A percentile compares a stretch with the other conserved stretches of the same genome.
Conservation (phyloP, 2,797 vertebrate species). For the Aphelocoma californica region DNA sequence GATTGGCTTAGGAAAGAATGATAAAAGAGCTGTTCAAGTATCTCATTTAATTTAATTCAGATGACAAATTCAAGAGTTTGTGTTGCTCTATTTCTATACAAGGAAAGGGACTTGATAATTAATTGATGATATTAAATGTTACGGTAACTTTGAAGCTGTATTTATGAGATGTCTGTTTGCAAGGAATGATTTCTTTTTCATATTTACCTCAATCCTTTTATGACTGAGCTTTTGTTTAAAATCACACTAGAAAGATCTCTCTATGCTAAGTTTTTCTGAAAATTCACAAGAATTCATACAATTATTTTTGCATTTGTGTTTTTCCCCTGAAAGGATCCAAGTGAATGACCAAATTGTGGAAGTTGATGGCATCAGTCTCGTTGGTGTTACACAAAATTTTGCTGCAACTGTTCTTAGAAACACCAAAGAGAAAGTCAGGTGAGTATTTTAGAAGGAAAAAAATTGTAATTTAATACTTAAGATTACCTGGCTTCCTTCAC, state of each 20-base stretch:
- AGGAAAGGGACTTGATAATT: not conserved
- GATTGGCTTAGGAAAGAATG: constrained; percentile 30
- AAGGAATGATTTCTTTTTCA: not conserved
- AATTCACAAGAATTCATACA: not conserved
- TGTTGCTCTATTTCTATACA: not conserved
- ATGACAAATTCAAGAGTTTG: not conserved
- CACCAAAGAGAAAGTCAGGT: constrained; percentile 96
- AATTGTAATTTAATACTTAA: not conserved
- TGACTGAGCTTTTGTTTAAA: not conserved
- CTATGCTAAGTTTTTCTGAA: not conserved
- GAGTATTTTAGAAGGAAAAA: constrained; percentile 47
- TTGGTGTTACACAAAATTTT: constrained; percentile 97
- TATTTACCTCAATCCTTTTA: not conserved
- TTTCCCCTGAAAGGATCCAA: constrained; percentile 83
- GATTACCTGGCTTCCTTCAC: not conserved
- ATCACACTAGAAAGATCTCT: not conserved
- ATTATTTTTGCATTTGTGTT: not conserved
- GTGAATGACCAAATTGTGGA: constrained; percentile 99
- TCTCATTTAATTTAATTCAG: constrained; percentile 18
- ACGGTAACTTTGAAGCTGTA: not conserved
- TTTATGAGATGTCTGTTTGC: not conserved
- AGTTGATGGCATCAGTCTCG: constrained; percentile 95
- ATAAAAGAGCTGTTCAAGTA: not conserved
- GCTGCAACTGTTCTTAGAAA: constrained; percentile 96
- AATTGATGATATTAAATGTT: not conserved